Conservation (phyloP, 2,888 invertebrate genomes). For the Coelinius sp. region DNA sequence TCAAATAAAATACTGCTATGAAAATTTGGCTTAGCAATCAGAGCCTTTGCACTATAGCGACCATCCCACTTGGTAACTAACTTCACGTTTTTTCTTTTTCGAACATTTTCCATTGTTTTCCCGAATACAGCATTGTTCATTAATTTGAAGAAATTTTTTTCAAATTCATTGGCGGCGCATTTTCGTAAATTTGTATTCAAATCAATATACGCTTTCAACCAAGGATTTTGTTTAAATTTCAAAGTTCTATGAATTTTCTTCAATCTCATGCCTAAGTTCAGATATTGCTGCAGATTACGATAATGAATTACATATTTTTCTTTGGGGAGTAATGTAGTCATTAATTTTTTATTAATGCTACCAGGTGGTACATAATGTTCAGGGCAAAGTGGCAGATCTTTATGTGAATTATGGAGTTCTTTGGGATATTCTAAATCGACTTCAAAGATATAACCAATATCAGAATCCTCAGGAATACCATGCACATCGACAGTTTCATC, state of each 20-base stretch:
- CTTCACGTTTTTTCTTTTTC: slow-evolving; percentile 61
- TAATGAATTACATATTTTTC: slow-evolving; percentile 54
- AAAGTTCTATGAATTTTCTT: slow-evolving; percentile 56
- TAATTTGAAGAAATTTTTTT: slow-evolving; percentile 62
- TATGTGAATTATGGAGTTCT: slow-evolving; percentile 59
- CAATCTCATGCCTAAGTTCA: slow-evolving; percentile 49
- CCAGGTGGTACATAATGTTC: slow-evolving; percentile 28
- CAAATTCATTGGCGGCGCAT: slow-evolving; percentile 55
- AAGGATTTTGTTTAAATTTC: slow-evolving; percentile 58
- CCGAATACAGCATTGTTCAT: slow-evolving; percentile 66
- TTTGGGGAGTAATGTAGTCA: neutral
- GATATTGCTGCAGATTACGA: slow-evolving; percentile 57
- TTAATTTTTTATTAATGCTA: slow-evolving; percentile 22
- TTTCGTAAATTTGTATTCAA: slow-evolving; percentile 55
- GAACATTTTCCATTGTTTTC: slow-evolving; percentile 67
- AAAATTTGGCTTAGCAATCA: slow-evolving; percentile 58
- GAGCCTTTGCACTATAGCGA: slow-evolving; percentile 55
- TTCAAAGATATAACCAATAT: slow-evolving; percentile 26
- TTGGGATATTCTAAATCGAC: slow-evolving; percentile 51
- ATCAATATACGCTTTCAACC: slow-evolving; percentile 55
- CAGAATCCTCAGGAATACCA: too few relatives aligned
- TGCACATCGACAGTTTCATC: too few relatives aligned
- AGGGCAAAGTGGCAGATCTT: slow-evolving; percentile 56
- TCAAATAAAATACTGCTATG: slow-evolving; percentile 54
- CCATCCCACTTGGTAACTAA: slow-evolving; percentile 50